Conservation (phyloP, 2,797 vertebrate species). For the Triplophysa bombifrons region DNA sequence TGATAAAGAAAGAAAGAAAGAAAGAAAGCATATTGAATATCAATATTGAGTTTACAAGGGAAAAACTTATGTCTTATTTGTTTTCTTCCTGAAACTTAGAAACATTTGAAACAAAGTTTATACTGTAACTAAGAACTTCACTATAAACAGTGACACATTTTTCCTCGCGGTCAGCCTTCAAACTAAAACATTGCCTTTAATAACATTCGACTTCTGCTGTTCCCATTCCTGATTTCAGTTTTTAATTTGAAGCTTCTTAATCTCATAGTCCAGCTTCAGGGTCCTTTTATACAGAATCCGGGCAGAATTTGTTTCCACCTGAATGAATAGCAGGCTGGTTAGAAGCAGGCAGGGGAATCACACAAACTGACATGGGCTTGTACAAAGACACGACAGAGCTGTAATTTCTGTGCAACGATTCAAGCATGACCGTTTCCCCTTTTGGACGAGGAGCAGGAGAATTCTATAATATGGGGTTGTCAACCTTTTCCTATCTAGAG, state of each 20-base stretch:
- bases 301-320: constrained; percentile 31
- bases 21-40: no score
- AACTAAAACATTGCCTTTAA: constrained; percentile 22
- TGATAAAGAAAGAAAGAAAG: no score
- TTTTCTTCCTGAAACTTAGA: background rate
- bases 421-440: constrained; percentile 21
- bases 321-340: constrained; percentile 35
- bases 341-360: constrained; percentile 27
- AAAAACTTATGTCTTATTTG: background rate
- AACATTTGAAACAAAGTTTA: background rate
- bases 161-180: background rate
- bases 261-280: constrained; percentile 21
- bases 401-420: constrained; percentile 25
- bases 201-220: constrained; percentile 8
- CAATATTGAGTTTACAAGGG: background rate
- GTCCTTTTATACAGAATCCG: constrained; percentile 3
- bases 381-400: constrained; percentile 30
- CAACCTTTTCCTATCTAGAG: constrained; percentile 2
- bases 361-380: constrained; percentile 18
- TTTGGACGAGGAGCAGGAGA: constrained; percentile 4
- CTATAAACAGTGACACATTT: background rate
- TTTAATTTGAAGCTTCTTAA: constrained; percentile 6
- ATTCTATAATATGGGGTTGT: constrained; percentile 27
- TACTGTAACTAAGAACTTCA: background rate
- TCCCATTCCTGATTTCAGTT: background rate